These are phyloP conservation scores for Sinohyriopsis cumingii DNA, from an alignment of 2,888 invertebrate species.

Conservation along the genomic window DNA sequence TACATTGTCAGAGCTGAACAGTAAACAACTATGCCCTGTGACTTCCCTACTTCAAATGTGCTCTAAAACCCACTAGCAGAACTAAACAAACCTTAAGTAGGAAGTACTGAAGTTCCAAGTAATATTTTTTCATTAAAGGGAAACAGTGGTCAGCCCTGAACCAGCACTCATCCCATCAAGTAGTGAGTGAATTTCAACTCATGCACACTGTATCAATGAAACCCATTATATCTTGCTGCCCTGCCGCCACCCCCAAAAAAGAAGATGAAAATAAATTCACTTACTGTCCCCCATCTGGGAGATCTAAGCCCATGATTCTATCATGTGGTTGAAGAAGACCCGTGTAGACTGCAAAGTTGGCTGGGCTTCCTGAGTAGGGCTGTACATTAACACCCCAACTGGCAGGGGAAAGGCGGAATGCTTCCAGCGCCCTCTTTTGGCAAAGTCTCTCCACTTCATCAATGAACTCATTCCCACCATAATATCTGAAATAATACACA, in stretches of 20 bases:
- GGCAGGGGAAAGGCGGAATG: slow-evolving; percentile 85
- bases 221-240: not conserved
- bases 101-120: too few species aligned
- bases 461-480: slow-evolving; percentile 97
- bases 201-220: not conserved
- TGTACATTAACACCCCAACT: slow-evolving; percentile 87
- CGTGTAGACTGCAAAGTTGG: slow-evolving; percentile 97
- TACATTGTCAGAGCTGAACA: too few species aligned
- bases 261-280: slow-evolving; percentile 17
- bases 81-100: too few species aligned
- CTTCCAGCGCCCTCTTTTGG: slow-evolving; percentile 88
- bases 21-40: too few species aligned
- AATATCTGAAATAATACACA: slow-evolving; percentile 81
- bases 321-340: slow-evolving; percentile 89
- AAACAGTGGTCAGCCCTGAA: too few species aligned
- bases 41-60: too few species aligned
- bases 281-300: slow-evolving; percentile 95
- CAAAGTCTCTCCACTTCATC: slow-evolving; percentile 94
- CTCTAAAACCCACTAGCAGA: too few species aligned
- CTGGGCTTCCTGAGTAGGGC: slow-evolving; percentile 97
- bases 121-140: too few species aligned
- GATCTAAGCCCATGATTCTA: slow-evolving; percentile 93
- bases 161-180: too few species aligned
- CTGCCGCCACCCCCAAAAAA: not conserved
- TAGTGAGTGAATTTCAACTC: too few species aligned